Base-by-base conservation (phyloP, 1,140 invertebrate species). In the Calosoma granatense region DNA sequence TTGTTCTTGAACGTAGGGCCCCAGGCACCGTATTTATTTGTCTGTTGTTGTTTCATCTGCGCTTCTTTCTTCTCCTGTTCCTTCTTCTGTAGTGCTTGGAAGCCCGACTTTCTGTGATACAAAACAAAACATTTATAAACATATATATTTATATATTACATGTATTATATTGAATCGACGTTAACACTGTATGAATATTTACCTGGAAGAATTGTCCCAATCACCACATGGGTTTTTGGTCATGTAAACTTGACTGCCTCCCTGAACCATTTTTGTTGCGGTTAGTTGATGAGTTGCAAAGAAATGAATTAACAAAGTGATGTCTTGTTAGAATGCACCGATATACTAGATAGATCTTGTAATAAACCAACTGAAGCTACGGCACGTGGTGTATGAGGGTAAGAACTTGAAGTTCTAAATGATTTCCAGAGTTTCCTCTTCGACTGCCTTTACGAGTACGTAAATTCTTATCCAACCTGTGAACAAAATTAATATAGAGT, bases 301-400 rank as follows among this genome's bases (percentile, higher is more conserved):
- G 17, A 52, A 58, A 47, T 53, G 56, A 23, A 20, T 20, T 20
- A 51, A 20, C 20, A 54, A 23, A 15, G 9, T 43, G 19, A 14
- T 43, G 12, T 20, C 20, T n/a, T 56, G 19, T 20, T n/a, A 56
- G 17, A 17, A 47, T 47, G 41, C 41, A 47, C 41, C 14, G 14
- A 30, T 47, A 47, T 4, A 17, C 9, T 12, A 12, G 15, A 47
- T 47, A 17, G 4, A 12, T 47, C 15, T 17, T 17, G 41, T 4
- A 47, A 47, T 47, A 12, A 17, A 12, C 15, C 26, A 6, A 47
- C 3, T 11, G 41, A 74, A 77, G 70, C 80, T 87, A 90, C 51
- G 86, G 86, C 53, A 88, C 86, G 86, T 88, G 86, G 71, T 88
- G 85, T 57, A 89, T 76, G 68, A 84, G 83, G 30, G 86, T 87